Percentiles rank a stretch among this genome's conserved stretches.
phyloP scores from a whole-genome alignment of 1,140 invertebrate genomes.

The Triops cancriformis region DNA sequence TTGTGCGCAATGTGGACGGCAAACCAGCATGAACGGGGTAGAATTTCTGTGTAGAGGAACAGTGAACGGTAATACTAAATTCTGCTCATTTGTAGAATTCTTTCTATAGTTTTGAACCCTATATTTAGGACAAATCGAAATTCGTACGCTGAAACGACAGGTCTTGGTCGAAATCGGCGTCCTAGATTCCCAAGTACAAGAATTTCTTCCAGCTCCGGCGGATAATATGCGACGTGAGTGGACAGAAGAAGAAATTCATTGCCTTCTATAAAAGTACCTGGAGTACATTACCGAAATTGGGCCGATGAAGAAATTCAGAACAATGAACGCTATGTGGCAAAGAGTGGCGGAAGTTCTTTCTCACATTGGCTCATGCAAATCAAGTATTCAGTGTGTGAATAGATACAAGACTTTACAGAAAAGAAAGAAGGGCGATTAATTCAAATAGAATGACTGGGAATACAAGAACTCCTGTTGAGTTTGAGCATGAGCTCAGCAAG shows the following conservation, averaged over 20 bases:
- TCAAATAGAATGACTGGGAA: background rate
- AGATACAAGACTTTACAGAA: background rate
- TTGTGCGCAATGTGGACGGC: background rate
- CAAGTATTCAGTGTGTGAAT: background rate
- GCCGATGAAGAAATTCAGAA: background rate
- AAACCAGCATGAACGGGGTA: background rate
- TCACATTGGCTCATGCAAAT: background rate
- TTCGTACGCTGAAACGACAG: background rate
- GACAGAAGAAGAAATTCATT: background rate
- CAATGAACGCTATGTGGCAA: background rate
- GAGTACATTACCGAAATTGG: background rate
- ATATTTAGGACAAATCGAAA: background rate
- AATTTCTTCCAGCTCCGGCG: background rate
- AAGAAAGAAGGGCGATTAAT: background rate
- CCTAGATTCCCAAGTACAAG: background rate
- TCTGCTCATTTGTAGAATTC: background rate
- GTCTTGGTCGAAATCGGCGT: background rate
- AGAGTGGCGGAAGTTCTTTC: no score
- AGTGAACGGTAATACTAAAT: background rate
- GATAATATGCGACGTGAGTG: background rate
- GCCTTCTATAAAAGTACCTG: background rate
- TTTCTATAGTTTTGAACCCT: background rate
- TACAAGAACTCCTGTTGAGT: background rate
- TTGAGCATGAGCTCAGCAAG: background rate
- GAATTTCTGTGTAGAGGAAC: background rate